phyloP scores from a whole-genome alignment of 1,140 invertebrate species.

The Hypothenemus hampei region DNA sequence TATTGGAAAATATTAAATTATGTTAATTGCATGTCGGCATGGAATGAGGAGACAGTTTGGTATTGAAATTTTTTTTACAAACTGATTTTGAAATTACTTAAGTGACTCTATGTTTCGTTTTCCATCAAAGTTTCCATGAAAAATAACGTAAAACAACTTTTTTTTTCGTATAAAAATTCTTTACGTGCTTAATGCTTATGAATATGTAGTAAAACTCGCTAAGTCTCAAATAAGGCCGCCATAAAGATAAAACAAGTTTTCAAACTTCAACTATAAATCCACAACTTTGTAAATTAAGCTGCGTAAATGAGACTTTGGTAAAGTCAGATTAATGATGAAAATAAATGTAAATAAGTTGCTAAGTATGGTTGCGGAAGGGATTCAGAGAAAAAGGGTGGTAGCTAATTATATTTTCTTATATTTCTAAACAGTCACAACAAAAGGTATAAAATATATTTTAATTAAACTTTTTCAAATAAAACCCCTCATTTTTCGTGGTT shows the following conservation, averaged over 20 bases:
- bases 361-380: slow-evolving; percentile 29
- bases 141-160: no score
- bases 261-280: slow-evolving; percentile 45
- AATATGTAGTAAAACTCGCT: slow-evolving; percentile 43
- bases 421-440: not conserved
- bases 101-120: no score
- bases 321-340: slow-evolving; percentile 44
- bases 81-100: not conserved
- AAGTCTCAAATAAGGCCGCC: slow-evolving; percentile 41
- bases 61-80: not conserved
- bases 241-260: slow-evolving; percentile 45
- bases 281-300: slow-evolving; percentile 46
- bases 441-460: no score
- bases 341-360: slow-evolving; percentile 44
- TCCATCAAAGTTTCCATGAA: no score
- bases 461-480: no score
- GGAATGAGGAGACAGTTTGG: no score
- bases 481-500: no score
- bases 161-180: no score
- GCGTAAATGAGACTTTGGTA: slow-evolving; percentile 44
- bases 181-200: slow-evolving; percentile 31
- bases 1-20: slow-evolving; percentile 7
- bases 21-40: slow-evolving; percentile 3
- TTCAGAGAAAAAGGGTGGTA: slow-evolving; percentile 13
- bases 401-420: slow-evolving; percentile 23